These are phyloP conservation scores for Oreonectes daqikongensis DNA, from an alignment of 2,797 vertebrate genomes.

Conservation along the genomic window DNA sequence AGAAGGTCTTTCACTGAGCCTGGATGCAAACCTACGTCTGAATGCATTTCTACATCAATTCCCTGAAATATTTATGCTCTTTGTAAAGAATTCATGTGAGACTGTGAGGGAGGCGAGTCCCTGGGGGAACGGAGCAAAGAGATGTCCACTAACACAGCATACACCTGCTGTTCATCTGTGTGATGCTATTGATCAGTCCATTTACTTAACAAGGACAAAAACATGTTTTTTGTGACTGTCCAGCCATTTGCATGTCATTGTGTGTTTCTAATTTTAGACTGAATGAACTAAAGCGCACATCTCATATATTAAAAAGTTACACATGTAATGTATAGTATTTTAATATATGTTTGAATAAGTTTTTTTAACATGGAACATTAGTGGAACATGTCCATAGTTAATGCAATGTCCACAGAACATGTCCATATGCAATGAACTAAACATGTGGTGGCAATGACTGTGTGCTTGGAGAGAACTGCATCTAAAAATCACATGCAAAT, in stretches of 20 bases:
- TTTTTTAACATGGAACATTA: too few species aligned
- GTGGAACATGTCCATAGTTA: too few species aligned
- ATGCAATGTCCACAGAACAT: too few species aligned
- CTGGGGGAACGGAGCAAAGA: constrained; percentile 53
- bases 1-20: constrained; percentile 68
- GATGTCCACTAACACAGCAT: constrained; percentile 59
- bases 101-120: constrained; percentile 71
- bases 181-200: constrained; percentile 66
- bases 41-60: constrained; percentile 74
- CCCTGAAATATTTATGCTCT: constrained; percentile 76
- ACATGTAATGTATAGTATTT: too few species aligned
- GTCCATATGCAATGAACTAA: too few species aligned
- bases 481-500: background rate
- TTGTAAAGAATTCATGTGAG: constrained; percentile 78
- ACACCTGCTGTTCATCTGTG: constrained; percentile 33
- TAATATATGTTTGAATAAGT: too few species aligned
- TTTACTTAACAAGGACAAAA: constrained; percentile 43
- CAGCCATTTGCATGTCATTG: constrained; percentile 3
- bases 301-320: background rate
- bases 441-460: too few species aligned
- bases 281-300: too few species aligned
- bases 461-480: too few species aligned
- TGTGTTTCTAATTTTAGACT: background rate
- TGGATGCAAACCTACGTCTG: constrained; percentile 70
- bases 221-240: background rate